Base-by-base conservation (phyloP, 2,113 vertebrate genomes). In the Hypanus sabinus region DNA sequence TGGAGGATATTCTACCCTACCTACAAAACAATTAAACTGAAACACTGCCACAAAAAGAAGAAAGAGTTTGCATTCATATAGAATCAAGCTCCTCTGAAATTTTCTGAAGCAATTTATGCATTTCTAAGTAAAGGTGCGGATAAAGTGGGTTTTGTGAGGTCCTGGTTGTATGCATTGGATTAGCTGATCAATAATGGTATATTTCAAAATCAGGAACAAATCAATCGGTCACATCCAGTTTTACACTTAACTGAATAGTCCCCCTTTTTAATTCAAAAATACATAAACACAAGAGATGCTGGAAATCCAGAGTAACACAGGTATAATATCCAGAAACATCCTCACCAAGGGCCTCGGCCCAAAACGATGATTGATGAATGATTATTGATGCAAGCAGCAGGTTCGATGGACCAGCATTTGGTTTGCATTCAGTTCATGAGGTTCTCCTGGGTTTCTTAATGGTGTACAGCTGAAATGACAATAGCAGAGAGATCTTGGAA, bases 181-280 rank as follows among this genome's bases (percentile, higher is more conserved):
- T 46, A 94, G 24, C 77, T 65, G 24, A 96, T 95, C 94, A 70
- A 96, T 96, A 94, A 73, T 87, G 73, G 87, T 94, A 60, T 85
- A 70, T 75, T 71, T 70, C n/a, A 94, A 94, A 94, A 95, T 91
- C 95, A 87, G 91, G 68, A 94, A 94, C 24, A 94, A 95, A 96
- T 98, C 97, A 96, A 96, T 98, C 95, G 95, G 96, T 97, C 96
- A 95, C 79, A 96, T 97, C 96, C 96, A 7, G 97, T 98, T 98
- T 98, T 96, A 97, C 94, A 96, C 95, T 95, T 96, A 94, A 95
- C 95, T 97, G 96, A 95, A 95, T 95, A 94, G 33, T 27, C 38
- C 73, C 20, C 11, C 55, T 16, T 92, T 73, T 38, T 16, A 92
- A 5, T 92, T 10, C n/a, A 62, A 88, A 65, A 90, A 6, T 1